A percentile compares a stretch with the other conserved stretches of the same genome.
phyloP scores from a whole-genome alignment of 2,888 invertebrate species.

The Bibio marci region DNA sequence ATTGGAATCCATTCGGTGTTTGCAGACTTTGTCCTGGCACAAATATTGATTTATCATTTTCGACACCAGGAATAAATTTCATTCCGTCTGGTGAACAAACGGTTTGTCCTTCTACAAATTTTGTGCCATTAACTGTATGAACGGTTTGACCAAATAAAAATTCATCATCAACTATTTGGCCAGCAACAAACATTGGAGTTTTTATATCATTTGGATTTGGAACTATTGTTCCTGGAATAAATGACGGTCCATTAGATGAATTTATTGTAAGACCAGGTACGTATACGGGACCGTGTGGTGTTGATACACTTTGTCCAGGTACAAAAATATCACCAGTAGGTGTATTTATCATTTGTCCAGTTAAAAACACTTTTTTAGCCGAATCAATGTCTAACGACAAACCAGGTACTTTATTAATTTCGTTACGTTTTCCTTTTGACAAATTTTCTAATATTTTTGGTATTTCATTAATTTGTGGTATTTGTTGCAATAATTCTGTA shows the following conservation, averaged over 20 bases:
- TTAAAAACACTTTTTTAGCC: constrained; percentile 43
- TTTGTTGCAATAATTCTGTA: constrained; percentile 15
- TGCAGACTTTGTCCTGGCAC: constrained; percentile 44
- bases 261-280: constrained; percentile 56
- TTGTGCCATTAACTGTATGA: constrained; percentile 36
- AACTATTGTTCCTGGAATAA: constrained; percentile 44
- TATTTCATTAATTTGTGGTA: constrained; percentile 46
- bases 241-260: constrained; percentile 45
- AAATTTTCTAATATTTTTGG: constrained; percentile 44
- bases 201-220: constrained; percentile 30
- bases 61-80: constrained; percentile 43
- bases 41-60: constrained; percentile 33
- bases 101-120: constrained; percentile 44
- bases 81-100: constrained; percentile 41
- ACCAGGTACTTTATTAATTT: constrained; percentile 44
- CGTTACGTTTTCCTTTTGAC: constrained; percentile 37
- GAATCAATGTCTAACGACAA: constrained; percentile 46
- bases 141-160: constrained; percentile 48
- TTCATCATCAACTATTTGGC: constrained; percentile 43
- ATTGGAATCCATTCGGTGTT: constrained; percentile 32
- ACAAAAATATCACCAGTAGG: constrained; percentile 53
- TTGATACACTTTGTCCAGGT: constrained; percentile 56
- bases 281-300: constrained; percentile 47
- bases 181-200: constrained; percentile 48
- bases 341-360: constrained; percentile 54